phyloP scores from a whole-genome alignment of 2,888 invertebrate genomes.

The Plutella xylostella region DNA sequence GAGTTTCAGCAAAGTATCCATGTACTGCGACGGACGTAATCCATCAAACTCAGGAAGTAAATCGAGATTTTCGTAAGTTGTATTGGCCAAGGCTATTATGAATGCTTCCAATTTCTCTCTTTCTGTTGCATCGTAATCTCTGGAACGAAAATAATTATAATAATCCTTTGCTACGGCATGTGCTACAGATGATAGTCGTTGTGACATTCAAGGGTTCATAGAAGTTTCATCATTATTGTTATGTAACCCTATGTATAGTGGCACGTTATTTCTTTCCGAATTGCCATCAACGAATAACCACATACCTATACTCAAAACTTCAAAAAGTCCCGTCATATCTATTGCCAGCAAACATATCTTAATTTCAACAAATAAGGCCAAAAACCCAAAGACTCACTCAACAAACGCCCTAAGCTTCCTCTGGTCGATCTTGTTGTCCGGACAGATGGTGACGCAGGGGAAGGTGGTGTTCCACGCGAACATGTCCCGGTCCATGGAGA shows the following conservation, averaged over 20 bases:
- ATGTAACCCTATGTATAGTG: too few species aligned
- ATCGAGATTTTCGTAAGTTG: conserved; percentile 72
- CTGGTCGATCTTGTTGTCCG: conserved; percentile 65
- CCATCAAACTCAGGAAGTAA: conserved; percentile 64
- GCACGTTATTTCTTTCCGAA: too few species aligned
- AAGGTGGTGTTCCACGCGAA: conserved; percentile 79
- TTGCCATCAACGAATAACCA: too few species aligned
- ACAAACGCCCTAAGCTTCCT: conserved; percentile 64
- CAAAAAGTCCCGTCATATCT: too few species aligned
- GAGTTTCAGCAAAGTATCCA: conserved; percentile 67
- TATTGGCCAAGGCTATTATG: conserved; percentile 66
- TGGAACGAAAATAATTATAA: background rate
- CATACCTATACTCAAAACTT: too few species aligned
- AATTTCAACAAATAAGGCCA: too few species aligned
- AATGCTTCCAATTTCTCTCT: conserved; percentile 67
- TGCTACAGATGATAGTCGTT: too few species aligned
- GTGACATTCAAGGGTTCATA: too few species aligned
- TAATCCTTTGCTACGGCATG: too few species aligned
- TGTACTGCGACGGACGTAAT: conserved; percentile 66
- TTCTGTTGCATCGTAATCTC: conserved; percentile 27
- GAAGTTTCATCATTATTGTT: too few species aligned
- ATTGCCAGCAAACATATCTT: too few species aligned
- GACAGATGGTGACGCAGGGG: conserved; percentile 77
- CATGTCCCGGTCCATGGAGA: conserved; percentile 80
- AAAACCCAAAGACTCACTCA: too few species aligned